A percentile compares a stretch with the other conserved stretches of the same genome.
Conservation (phyloP, 1,140 invertebrate genomes). For the Sogatella furcifera region DNA sequence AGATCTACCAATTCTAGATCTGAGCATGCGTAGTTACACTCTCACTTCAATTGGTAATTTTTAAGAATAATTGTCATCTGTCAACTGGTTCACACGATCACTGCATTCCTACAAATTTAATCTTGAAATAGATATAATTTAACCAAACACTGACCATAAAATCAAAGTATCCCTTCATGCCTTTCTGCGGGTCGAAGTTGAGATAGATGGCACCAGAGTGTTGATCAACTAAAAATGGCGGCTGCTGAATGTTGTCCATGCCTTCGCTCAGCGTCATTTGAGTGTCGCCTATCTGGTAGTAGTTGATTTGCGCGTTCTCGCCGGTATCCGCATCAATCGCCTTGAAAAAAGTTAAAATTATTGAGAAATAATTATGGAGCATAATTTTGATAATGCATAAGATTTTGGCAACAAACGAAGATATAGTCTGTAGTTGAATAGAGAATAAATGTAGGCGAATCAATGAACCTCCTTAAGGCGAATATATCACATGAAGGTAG, state of each 20-base stretch:
- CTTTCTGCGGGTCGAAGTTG: constrained; percentile 90
- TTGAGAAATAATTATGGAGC: no score
- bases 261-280: constrained; percentile 77
- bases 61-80: no score
- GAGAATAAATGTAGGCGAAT: no score
- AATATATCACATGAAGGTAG: no score
- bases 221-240: constrained; percentile 72
- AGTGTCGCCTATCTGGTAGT: constrained; percentile 66
- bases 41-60: no score
- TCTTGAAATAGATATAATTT: background rate
- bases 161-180: constrained; percentile 95
- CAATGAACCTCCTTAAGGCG: no score
- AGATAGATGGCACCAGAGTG: constrained; percentile 71
- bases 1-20: no score
- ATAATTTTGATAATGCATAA: no score
- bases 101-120: background rate
- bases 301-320: constrained; percentile 61
- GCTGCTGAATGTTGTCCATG: constrained; percentile 58
- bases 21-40: no score
- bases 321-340: constrained; percentile 73
- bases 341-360: constrained; percentile 30
- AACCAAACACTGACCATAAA: constrained; percentile 50
- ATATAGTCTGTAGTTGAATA: no score
- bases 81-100: no score
- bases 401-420: no score